Base-by-base conservation (phyloP, 2,113 vertebrate genomes). In the Heterocephalus glaber region DNA sequence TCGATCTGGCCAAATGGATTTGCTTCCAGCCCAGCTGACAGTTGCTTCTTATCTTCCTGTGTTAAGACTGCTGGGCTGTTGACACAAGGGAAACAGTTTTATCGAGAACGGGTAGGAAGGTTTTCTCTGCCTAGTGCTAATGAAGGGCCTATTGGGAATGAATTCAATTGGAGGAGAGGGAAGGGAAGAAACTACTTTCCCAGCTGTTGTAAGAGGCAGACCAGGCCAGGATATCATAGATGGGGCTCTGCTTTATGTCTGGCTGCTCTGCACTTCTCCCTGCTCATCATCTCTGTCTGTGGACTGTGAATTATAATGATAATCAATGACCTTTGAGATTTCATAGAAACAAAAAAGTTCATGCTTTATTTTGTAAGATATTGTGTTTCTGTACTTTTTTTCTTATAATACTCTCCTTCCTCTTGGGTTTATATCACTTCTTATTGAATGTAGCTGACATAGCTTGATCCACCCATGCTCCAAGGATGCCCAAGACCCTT, bases 81-180 rank as follows among this genome's bases (percentile, higher is more conserved):
- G 76, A 95, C 66, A 49, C 4, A 54, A 58, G 14, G 56, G 77
- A 86, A 94, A 80, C 26, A 83, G 66, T 66, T 77, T 93, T 87
- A 87, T 96, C 79, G n/a, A 28, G 38, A 72, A 22, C 52, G 44
- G 79, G 30, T 83, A 91, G 70, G 74, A 89, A 84, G 82, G 30
- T 54, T 87, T 93, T 61, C 74, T 84, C 61, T 92, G 90, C 12
- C 26, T 77, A 17, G n/a, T 84, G 61, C 26, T 91, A 93, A 96
- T 94, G 86, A 87, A 87, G 26, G 47, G 74, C 47, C 86, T 66
- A 2, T 22, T 60, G 68, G 86, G 92, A 93, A 1, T 47, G 52
- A 72, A 89, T 70, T 93, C 83, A 90, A 85, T 44, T 38, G 10
- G 30, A 12, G 41, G 33, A 5, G 30, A 44, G 20, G 86, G n/a